Evolutionary conservation across 2,888 invertebrate genomes (phyloP).

Genomic region (Frankliniella intonsa): DNA sequence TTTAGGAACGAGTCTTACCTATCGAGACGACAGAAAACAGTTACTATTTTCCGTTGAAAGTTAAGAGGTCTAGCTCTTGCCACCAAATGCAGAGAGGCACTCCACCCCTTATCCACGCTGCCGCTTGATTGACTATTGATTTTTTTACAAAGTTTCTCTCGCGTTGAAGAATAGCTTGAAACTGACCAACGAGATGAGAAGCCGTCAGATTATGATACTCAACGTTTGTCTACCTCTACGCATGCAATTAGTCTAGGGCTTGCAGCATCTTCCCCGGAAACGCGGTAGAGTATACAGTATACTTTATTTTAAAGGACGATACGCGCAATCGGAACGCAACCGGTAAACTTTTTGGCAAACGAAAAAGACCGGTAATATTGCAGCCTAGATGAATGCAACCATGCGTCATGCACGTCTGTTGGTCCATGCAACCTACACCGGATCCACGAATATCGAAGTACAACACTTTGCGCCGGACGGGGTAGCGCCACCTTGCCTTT

Average conservation of each 20-base stretch:
- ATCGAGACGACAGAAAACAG: not conserved
- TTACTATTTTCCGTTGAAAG: not conserved
- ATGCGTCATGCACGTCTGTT: not conserved
- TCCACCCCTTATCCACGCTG: conserved; percentile 28
- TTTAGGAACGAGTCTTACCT: conserved; percentile 10
- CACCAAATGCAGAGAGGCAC: not conserved
- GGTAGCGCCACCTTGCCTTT: too few relatives aligned
- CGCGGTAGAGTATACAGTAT: too few relatives aligned
- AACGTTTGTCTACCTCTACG: not conserved
- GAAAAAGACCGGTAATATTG: too few relatives aligned
- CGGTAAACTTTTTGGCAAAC: too few relatives aligned
- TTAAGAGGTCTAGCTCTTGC: not conserved
- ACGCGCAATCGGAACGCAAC: too few relatives aligned
- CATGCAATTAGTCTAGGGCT: not conserved
- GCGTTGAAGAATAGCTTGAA: conserved; percentile 13
- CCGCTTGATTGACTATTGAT: not conserved
- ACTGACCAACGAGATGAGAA: conserved; percentile 23
- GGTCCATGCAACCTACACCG: not conserved
- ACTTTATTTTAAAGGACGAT: too few relatives aligned
- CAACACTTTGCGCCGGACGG: too few relatives aligned
- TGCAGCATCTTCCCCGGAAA: too few relatives aligned
- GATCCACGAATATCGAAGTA: too few relatives aligned
- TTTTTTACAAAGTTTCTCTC: too few relatives aligned
- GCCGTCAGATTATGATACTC: not conserved
- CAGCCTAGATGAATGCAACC: not conserved